A percentile compares a stretch with the other conserved stretches of the same genome.
These are phyloP conservation scores for Resseliella maxima DNA, from an alignment of 2,888 invertebrate species.

Conservation along the genomic window DNA sequence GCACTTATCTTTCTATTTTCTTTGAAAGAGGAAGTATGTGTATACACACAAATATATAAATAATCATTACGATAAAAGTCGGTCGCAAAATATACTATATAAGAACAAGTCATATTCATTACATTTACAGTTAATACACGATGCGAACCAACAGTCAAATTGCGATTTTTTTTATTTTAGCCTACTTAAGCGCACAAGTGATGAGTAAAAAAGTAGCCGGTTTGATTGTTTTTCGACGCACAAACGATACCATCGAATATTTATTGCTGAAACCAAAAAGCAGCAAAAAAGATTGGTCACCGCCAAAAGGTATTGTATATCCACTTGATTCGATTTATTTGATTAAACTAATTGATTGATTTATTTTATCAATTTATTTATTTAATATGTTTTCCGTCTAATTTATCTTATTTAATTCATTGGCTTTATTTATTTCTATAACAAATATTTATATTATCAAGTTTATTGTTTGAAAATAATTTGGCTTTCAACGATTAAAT, in stretches of 20 bases:
- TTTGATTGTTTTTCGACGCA: not conserved
- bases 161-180: not conserved
- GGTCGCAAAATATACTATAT: no score
- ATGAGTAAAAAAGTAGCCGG: not conserved
- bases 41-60: no score
- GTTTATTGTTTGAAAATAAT: no score
- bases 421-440: no score
- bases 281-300: constrained; percentile 91
- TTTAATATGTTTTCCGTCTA: no score
- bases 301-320: constrained; percentile 82
- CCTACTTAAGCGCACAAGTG: not conserved
- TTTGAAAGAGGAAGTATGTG: no score
- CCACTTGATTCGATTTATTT: not conserved
- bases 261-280: constrained; percentile 85
- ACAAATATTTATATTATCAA: no score
- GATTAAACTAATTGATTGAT: no score
- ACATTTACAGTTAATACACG: not conserved
- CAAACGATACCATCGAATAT: constrained; percentile 72
- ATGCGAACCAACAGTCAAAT: not conserved
- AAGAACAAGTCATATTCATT: no score
- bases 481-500: not conserved
- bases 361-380: no score
- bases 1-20: not conserved
- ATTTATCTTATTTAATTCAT: no score
- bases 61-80: no score